Evolutionary conservation across 1,140 invertebrate species (phyloP), one percentile per base, ranked within the genome.

Genomic region (Zaprionus tsacasi): DNA sequence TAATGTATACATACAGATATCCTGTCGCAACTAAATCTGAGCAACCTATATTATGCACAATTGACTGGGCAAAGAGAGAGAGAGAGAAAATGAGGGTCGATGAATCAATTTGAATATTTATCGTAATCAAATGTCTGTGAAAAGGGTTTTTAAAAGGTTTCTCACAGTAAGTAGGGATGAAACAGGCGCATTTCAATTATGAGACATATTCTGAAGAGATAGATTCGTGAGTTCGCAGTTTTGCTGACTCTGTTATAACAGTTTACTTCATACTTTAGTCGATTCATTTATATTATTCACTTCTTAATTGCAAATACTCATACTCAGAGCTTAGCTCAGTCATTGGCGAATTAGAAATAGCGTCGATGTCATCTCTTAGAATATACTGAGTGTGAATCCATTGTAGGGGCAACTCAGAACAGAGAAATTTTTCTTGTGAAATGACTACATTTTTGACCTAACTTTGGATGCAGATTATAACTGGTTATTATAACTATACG

Each of bases 11-110:
- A 63, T 50, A 50, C 17, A 25, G 17, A 15, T 55, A 56, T 64
- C 36, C 60, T 43, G 25, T 45, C 30, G 55, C 64, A 60, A 36
- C 11, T 27, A 36, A 43, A 60, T 68, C 30, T 30, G 15, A 35
- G 36, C 36, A 45, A 38, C 13, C 15, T 40, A 4, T 17, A 25
- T 54, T 50, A 35, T 38, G 61, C 61, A 64, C 15, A 54, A 55
- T 15, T 40, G 33, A 40, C 17, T 21, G 25, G 38, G 38, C 21
- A 33, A 33, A 27, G 25, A 43, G 33, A 27, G 10, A n/a, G 7
- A 21, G 17, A 25, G 17, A 21, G 10, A 50, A 12, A 50, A 12
- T 50, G 45, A 25, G 17, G 12, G 17, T 25, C 11, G 45, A 17
- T 25, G 40, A 45, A 45, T 45, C 40, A 45, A 45, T 45, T 45